phyloP scores from a whole-genome alignment of 35 echinoderm and acorn worm genomes.

The Lytechinus pictus region DNA sequence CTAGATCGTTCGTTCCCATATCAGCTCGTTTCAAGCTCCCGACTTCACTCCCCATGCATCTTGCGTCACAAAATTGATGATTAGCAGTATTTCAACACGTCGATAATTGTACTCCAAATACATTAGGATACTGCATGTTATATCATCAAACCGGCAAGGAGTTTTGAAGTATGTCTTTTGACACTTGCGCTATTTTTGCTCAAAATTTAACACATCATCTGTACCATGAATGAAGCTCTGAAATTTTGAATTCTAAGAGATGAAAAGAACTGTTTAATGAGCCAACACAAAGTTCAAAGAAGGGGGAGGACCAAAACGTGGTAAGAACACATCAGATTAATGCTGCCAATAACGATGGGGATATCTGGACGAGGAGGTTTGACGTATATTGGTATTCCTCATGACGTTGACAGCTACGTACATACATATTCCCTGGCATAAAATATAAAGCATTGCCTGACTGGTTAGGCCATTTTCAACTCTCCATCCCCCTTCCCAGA shows the following conservation, averaged over 20 bases:
- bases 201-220: not conserved
- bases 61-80: not conserved
- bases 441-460: not conserved
- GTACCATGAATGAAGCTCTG: not conserved
- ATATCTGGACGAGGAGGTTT: not conserved
- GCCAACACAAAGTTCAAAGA: not conserved
- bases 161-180: conserved; percentile 2
- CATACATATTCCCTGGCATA: not conserved
- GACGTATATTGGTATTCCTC: not conserved
- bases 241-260: not conserved
- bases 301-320: not conserved
- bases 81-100: not conserved
- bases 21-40: not conserved
- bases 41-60: not conserved
- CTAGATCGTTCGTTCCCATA: not conserved
- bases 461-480: not conserved
- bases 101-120: conserved; percentile 13
- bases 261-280: not conserved
- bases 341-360: not conserved
- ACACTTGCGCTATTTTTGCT: not conserved
- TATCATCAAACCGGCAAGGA: not conserved
- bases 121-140: not conserved
- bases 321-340: not conserved
- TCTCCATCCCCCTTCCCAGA: not conserved
- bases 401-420: conserved; percentile 16